These are phyloP conservation scores for Kryptolebias ocellatus DNA, from an alignment of 2,797 vertebrate genomes.

Conservation along the genomic window DNA sequence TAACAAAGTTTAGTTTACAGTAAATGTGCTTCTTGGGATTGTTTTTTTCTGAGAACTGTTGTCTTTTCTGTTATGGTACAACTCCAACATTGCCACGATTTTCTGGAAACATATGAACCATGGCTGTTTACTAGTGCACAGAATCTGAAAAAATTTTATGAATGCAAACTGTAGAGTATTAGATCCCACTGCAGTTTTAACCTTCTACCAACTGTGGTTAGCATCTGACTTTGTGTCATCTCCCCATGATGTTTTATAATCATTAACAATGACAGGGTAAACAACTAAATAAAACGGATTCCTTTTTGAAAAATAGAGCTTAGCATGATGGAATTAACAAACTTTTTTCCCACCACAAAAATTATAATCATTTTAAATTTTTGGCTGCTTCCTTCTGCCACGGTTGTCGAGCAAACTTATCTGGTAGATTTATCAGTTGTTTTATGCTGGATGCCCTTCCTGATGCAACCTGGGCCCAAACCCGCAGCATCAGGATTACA, in stretches of 20 bases:
- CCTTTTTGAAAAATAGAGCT: background rate
- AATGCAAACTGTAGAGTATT: background rate
- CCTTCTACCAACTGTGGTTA: no score
- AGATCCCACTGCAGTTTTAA: no score
- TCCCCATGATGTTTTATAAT: background rate
- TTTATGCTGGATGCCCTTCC: no score
- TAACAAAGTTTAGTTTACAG: constrained; percentile 57
- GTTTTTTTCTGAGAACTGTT: constrained; percentile 11
- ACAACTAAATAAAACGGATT: background rate
- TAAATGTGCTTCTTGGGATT: constrained; percentile 51
- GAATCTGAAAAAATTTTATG: background rate
- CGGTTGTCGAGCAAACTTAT: no score
- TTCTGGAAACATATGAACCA: constrained; percentile 1
- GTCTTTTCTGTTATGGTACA: background rate
- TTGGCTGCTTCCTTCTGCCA: no score
- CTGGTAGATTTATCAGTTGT: no score
- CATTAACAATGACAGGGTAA: background rate
- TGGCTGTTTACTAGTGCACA: background rate
- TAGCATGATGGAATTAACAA: background rate
- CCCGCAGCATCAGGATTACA: no score
- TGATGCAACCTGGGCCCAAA: no score
- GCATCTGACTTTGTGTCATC: no score
- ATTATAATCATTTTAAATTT: no score
- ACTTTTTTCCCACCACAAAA: background rate
- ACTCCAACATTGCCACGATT: background rate